Percentiles rank a stretch among this genome's conserved stretches.
phyloP scores from a whole-genome alignment of 2,888 invertebrate genomes.

The Phragmatobia fuliginosa region DNA sequence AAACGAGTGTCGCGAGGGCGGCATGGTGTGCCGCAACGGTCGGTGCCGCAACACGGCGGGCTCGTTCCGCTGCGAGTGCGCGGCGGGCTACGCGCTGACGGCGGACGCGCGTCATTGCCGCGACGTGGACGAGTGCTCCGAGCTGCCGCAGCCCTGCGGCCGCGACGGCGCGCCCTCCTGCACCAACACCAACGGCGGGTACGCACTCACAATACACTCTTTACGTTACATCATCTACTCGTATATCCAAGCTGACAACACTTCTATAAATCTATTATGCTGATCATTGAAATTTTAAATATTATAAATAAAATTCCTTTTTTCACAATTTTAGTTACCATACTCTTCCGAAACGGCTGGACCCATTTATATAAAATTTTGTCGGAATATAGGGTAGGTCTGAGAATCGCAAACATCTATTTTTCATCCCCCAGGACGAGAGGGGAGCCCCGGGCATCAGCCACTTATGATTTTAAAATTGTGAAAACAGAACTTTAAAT shows the following conservation, averaged over 20 bases:
- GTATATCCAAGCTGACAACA: not conserved
- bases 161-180: slow-evolving; percentile 75
- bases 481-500: too few relatives aligned
- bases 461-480: too few relatives aligned
- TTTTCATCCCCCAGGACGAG: too few relatives aligned
- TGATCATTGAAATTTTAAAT: too few relatives aligned
- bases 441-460: too few relatives aligned
- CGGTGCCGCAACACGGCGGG: slow-evolving; percentile 93
- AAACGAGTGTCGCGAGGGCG: slow-evolving; percentile 94
- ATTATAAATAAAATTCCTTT: too few relatives aligned
- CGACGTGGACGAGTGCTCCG: slow-evolving; percentile 92
- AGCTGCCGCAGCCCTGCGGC: slow-evolving; percentile 78
- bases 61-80: slow-evolving; percentile 93
- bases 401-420: too few relatives aligned
- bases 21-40: slow-evolving; percentile 94
- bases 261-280: too few relatives aligned
- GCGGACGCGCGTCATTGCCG: slow-evolving; percentile 92
- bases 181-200: slow-evolving; percentile 82
- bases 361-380: too few relatives aligned
- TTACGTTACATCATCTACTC: not conserved
- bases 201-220: slow-evolving; percentile 19
- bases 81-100: slow-evolving; percentile 91
- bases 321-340: too few relatives aligned
- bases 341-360: too few relatives aligned
- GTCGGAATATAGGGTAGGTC: too few relatives aligned